These are phyloP conservation scores for Capitulum mitella DNA, from an alignment of 2,888 invertebrate genomes.

Conservation along the genomic window DNA sequence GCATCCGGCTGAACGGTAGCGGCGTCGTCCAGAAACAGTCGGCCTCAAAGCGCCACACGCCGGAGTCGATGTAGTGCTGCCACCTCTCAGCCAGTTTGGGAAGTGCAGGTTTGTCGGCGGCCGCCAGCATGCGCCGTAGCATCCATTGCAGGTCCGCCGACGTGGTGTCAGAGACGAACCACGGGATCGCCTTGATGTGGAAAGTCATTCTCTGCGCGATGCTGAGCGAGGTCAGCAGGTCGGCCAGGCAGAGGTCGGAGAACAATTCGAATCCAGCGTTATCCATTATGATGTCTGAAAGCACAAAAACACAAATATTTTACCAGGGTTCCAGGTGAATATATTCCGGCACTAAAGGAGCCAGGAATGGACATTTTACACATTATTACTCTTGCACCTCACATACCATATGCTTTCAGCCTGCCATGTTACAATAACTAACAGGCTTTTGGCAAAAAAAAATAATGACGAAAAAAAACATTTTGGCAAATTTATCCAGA, in stretches of 20 bases:
- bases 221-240: conserved; percentile 59
- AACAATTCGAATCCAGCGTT: conserved; percentile 91
- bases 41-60: background rate
- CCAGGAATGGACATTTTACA: too few species aligned
- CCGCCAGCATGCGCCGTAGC: background rate
- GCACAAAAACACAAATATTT: too few species aligned
- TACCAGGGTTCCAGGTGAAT: too few species aligned
- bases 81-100: background rate
- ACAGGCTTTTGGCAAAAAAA: too few species aligned
- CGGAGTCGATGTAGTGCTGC: conserved; percentile 1
- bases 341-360: too few species aligned
- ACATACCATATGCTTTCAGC: too few species aligned
- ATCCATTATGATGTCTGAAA: conserved; percentile 58
- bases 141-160: conserved; percentile 56
- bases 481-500: background rate
- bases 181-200: conserved; percentile 80
- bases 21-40: background rate
- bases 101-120: background rate
- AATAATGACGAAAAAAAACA: background rate
- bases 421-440: too few species aligned
- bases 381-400: too few species aligned
- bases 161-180: conserved; percentile 92
- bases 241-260: conserved; percentile 78
- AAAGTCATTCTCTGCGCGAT: conserved; percentile 62
- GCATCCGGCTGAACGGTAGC: background rate